Evolutionary conservation across 2,797 vertebrate genomes (phyloP).

Genomic region (Loriculus beryllinus): DNA sequence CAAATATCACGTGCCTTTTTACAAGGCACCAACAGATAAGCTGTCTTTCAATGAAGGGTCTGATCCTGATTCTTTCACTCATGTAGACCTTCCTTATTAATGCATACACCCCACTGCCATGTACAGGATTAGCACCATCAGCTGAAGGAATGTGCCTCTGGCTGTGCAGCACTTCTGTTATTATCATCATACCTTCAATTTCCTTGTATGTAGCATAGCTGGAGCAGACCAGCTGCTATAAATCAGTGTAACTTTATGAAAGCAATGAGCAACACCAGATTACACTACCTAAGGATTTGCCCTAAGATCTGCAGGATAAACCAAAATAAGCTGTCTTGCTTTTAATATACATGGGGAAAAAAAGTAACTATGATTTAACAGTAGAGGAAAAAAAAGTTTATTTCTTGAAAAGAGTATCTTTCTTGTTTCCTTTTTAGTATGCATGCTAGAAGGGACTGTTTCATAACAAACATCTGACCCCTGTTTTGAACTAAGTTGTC

Average conservation of each 20-base stretch:
- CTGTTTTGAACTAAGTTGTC: not conserved
- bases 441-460: not conserved
- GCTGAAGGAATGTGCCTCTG: constrained; percentile 36
- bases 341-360: not conserved
- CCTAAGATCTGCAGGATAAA: not conserved
- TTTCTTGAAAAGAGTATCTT: not conserved
- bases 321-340: not conserved
- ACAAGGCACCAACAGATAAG: not conserved
- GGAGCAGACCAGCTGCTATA: constrained; percentile 13
- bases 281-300: constrained; percentile 1
- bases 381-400: not conserved
- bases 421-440: not conserved
- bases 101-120: not conserved
- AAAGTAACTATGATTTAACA: not conserved
- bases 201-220: not conserved
- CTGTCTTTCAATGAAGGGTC: not conserved
- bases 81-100: not conserved
- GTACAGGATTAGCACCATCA: not conserved
- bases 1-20: not conserved
- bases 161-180: not conserved
- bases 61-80: not conserved
- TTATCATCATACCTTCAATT: not conserved
- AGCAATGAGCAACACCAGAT: not conserved
- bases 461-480: not conserved
- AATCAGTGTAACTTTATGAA: constrained; percentile 19